Conservation (phyloP, 1,140 invertebrate genomes). For the Cotesia vestalis region DNA sequence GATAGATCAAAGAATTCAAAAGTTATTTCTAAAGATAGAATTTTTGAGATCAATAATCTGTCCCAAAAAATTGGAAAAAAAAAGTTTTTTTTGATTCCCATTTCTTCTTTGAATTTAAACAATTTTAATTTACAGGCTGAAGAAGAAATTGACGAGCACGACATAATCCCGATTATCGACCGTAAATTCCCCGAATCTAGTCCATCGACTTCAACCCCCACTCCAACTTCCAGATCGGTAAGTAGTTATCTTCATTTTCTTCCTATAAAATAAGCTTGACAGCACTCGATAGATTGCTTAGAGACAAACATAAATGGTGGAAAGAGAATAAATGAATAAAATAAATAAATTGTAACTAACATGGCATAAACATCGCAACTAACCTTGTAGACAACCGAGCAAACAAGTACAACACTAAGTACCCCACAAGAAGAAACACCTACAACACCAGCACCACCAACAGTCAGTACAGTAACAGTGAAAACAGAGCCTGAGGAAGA, state of each 20-base stretch:
- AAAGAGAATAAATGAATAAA: too few relatives aligned
- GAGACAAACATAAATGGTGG: too few relatives aligned
- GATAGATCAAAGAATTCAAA: too few relatives aligned
- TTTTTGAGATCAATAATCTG: too few relatives aligned
- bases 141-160: constrained; percentile 46
- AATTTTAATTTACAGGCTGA: constrained; percentile 45
- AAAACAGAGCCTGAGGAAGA: neutral
- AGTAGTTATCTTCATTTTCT: neutral
- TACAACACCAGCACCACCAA: constrained; percentile 42
- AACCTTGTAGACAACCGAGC: constrained; percentile 61
- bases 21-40: too few relatives aligned
- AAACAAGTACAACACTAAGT: constrained; percentile 45
- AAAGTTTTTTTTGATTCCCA: too few relatives aligned
- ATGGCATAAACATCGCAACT: constrained; percentile 58
- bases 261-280: too few relatives aligned
- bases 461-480: constrained; percentile 46
- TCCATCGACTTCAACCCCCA: constrained; percentile 34
- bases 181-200: constrained; percentile 29
- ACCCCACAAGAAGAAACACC: constrained; percentile 39
- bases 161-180: constrained; percentile 44
- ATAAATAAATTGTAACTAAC: constrained; percentile 58
- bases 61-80: too few relatives aligned
- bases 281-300: neutral
- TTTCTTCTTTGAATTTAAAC: constrained; percentile 11
- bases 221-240: neutral